Evolutionary conservation across 2,797 vertebrate species (phyloP), one percentile per base, ranked within the genome.

Genomic region (Falco rusticolus): DNA sequence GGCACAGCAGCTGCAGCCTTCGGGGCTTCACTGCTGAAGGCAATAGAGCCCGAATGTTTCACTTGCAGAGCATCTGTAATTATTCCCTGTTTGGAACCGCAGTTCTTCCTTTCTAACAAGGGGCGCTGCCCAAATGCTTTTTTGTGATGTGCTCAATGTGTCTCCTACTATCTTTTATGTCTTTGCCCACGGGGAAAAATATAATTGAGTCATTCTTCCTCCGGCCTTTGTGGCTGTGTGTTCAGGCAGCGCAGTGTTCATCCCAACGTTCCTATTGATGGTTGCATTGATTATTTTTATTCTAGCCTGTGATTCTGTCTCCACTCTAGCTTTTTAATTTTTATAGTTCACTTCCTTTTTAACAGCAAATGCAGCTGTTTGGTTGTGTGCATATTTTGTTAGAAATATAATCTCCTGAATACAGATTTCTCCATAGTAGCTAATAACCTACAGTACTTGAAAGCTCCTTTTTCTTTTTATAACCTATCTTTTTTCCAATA

Each of bases 231-330:
- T 89, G 90, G 57, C 75, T 86, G 50, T 54, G 80, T 92, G 89
- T 89, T 90, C 92, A 96, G 93, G 96, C 97, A 94, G 89, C 83
- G 18, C 91, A 82, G 29, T 84, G 94, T 96, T 97, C 94, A 95
- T 97, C 95, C 97, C 59, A 7, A 85, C 85, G 60, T 91, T 89
- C 86, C 83, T 93, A 90, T 97, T 96, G 94, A 96, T 96, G 85
- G 95, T 94, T 96, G 80, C 93, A 97, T 95, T 97, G 97, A 97
- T 97, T 96, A 94, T 96, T 96, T 93, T 68, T 97, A 93, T 97
- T 94, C 91, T 77, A 65, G 76, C 91, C 57, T 94, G 68, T 84
- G 91, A 65, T 87, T 93, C 76, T 91, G 59, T 89, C 78, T 76
- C 43, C 39, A 74, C 63, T 94, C 69, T 91, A 80, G 91, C 80